Conservation (phyloP, 2,888 invertebrate genomes). For the Elgonia sp. region DNA sequence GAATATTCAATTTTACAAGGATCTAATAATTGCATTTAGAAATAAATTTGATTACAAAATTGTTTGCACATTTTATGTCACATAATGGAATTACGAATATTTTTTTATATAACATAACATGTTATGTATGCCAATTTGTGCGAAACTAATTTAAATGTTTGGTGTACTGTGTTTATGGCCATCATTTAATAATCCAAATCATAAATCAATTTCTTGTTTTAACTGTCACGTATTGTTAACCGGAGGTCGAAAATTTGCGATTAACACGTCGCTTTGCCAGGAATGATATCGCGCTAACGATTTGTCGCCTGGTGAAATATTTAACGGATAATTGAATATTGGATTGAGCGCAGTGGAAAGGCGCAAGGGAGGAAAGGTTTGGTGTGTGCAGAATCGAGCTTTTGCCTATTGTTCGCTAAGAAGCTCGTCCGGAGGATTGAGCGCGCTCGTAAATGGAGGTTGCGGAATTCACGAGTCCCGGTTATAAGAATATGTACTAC, state of each 20-base stretch:
- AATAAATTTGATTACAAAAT: too few species aligned
- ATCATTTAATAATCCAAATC: too few species aligned
- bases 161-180: too few species aligned
- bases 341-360: conserved; percentile 30
- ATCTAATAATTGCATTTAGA: too few species aligned
- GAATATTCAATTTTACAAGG: too few species aligned
- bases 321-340: conserved; percentile 65
- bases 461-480: conserved; percentile 32
- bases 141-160: too few species aligned
- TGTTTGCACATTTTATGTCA: too few species aligned
- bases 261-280: neutral
- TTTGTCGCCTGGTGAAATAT: conserved; percentile 37
- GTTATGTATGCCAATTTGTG: too few species aligned
- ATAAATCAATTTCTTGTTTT: too few species aligned
- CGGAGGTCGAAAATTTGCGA: conserved; percentile 14
- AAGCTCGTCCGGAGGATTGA: conserved; percentile 34
- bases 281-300: conserved; percentile 12
- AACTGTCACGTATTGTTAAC: too few species aligned
- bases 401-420: conserved; percentile 55
- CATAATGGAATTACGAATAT: too few species aligned
- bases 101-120: too few species aligned
- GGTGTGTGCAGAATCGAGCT: conserved; percentile 43
- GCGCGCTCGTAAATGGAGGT: conserved; percentile 38
- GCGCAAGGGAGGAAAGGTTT: conserved; percentile 16
- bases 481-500: conserved; percentile 42